Evolutionary conservation across 2,797 vertebrate species (phyloP), one percentile per base, ranked within the genome.

Genomic region (Typhlichthys subterraneus): DNA sequence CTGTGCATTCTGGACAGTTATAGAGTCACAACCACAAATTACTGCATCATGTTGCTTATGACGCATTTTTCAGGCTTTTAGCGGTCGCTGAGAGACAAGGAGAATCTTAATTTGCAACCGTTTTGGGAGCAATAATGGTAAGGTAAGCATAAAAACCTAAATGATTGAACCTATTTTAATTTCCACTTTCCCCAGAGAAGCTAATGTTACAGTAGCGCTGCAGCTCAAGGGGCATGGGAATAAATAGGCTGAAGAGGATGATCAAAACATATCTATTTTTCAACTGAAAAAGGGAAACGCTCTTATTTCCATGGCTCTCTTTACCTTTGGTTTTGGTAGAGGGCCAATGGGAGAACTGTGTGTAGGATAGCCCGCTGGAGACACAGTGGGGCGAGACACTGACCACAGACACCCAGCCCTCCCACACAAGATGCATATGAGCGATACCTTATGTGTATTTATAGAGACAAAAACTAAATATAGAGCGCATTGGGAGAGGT

Each of bases 231-330:
- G 77, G 80, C 70, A 73, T 75, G 82, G 84, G 84, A 89, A 90
- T 83, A 91, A 89, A 89, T 85, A 89, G 83, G 78, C 23, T 68
- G 70, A 77, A 83, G 79, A 86, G 85, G 88, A 88, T 86, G 88
- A 93, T 93, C 89, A 92, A 90, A 93, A 88, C 83, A 57, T 46
- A 48, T 77, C 89, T 92, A 83, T 91, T 89, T 92, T 93, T 90
- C 84, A 84, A 87, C 84, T 85, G 60, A 75, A 23, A 57, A 76
- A 76, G 81, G 75, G 83, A 82, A 87, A 88, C 77, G 14, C 81
- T 89, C 77, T 91, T 84, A 92, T 92, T 92, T 92, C 82, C 88
- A 86, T 78, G 67, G 84, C 86, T 79, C 85, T 85, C 88, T 87
- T 79, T 91, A 91, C 89, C 87, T 92, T 88, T 61, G 86, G 91